phyloP scores from a whole-genome alignment of 1,140 invertebrate genomes.

The Leucophenga varia region DNA sequence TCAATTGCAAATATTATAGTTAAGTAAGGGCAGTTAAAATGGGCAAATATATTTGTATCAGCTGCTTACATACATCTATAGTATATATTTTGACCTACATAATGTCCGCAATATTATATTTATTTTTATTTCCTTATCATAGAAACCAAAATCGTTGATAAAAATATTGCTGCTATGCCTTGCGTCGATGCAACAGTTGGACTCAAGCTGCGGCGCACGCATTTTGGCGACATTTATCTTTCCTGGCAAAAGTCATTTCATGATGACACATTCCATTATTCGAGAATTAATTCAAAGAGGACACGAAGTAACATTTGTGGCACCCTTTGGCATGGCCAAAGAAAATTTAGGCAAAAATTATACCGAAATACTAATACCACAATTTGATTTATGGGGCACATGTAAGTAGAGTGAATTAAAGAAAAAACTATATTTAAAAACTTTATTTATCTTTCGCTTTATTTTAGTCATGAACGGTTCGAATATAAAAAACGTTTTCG shows the following conservation, averaged over 20 bases:
- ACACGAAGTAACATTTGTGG: slow-evolving; percentile 42
- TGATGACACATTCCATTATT: slow-evolving; percentile 41
- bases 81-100: no score
- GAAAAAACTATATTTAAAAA: neutral
- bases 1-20: no score
- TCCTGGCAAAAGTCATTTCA: slow-evolving; percentile 46
- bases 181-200: slow-evolving; percentile 26
- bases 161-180: slow-evolving; percentile 18
- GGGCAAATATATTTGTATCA: no score
- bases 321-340: slow-evolving; percentile 29
- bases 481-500: slow-evolving; percentile 13
- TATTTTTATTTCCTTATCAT: neutral
- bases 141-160: neutral
- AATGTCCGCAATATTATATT: no score
- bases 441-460: neutral
- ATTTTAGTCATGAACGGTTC: slow-evolving; percentile 15
- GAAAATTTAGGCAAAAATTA: slow-evolving; percentile 40
- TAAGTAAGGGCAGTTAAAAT: no score
- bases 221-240: slow-evolving; percentile 44
- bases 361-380: slow-evolving; percentile 32
- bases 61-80: no score
- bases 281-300: slow-evolving; percentile 32
- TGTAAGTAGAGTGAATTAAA: neutral
- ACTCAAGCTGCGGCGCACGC: slow-evolving; percentile 16
- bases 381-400: slow-evolving; percentile 30